Evolutionary conservation across 1,140 invertebrate genomes (phyloP).

Genomic region (Atta colombica): DNA sequence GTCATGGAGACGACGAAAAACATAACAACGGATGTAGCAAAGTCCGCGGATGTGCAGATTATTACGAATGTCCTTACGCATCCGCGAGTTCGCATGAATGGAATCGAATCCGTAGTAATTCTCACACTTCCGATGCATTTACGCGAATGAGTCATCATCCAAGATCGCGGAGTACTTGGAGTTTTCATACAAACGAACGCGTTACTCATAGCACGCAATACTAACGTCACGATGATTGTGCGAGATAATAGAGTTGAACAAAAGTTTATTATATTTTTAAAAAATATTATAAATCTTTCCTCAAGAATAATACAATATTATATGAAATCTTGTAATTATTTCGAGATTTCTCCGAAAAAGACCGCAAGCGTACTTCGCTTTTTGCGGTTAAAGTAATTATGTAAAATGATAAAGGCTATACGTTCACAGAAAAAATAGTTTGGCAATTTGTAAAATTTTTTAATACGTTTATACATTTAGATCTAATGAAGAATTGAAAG

Average conservation of each 20-base stretch:
- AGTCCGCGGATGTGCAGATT: constrained; percentile 17
- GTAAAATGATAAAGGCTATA: too few relatives aligned
- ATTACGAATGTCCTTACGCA: neutral
- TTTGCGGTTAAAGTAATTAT: neutral
- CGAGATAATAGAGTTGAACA: neutral
- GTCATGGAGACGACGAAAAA: neutral
- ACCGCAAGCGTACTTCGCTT: neutral
- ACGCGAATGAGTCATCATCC: constrained; percentile 27
- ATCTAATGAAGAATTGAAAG: too few relatives aligned
- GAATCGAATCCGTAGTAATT: constrained; percentile 52
- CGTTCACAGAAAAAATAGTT: too few relatives aligned
- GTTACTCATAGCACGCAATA: constrained; percentile 9
- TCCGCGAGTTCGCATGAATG: constrained; percentile 39
- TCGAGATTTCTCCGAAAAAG: neutral
- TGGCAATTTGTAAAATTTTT: too few relatives aligned
- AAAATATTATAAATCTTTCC: neutral
- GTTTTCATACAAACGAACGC: constrained; percentile 25
- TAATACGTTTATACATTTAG: too few relatives aligned
- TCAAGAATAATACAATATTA: neutral
- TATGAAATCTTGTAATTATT: neutral
- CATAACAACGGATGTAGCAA: neutral
- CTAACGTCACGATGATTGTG: neutral
- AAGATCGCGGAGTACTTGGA: neutral
- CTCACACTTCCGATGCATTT: constrained; percentile 34
- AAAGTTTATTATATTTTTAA: constrained; percentile 4